Conservation (phyloP, 2,888 invertebrate species). For the Galerucella nymphaeae region DNA sequence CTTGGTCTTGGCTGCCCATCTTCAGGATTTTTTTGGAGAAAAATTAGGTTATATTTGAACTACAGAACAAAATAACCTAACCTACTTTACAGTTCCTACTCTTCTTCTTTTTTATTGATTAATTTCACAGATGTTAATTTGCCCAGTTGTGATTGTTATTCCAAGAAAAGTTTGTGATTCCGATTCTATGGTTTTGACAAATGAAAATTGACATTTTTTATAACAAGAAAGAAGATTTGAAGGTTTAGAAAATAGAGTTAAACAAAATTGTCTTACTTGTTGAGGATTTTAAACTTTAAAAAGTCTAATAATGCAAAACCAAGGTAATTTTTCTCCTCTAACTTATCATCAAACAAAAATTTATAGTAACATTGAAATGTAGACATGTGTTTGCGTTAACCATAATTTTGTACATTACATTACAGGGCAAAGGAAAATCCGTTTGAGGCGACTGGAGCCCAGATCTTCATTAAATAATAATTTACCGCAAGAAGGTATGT, state of each 20-base stretch:
- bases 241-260: too few relatives aligned
- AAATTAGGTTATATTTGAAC: slow-evolving; percentile 4
- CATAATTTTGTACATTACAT: neutral
- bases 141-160: too few relatives aligned
- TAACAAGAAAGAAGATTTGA: too few relatives aligned
- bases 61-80: too few relatives aligned
- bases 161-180: too few relatives aligned
- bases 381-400: neutral
- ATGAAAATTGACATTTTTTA: too few relatives aligned
- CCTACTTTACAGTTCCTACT: too few relatives aligned
- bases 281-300: neutral
- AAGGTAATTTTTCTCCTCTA: neutral
- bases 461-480: neutral
- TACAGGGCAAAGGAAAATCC: neutral
- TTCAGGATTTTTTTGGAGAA: neutral
- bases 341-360: neutral
- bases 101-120: neutral
- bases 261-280: neutral
- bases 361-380: neutral
- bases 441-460: neutral
- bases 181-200: too few relatives aligned
- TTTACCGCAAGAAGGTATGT: neutral
- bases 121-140: too few relatives aligned
- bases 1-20: slow-evolving; percentile 64
- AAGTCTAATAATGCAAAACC: neutral